Conservation (phyloP, 2,797 vertebrate species). For the Enteromius mattozi region DNA sequence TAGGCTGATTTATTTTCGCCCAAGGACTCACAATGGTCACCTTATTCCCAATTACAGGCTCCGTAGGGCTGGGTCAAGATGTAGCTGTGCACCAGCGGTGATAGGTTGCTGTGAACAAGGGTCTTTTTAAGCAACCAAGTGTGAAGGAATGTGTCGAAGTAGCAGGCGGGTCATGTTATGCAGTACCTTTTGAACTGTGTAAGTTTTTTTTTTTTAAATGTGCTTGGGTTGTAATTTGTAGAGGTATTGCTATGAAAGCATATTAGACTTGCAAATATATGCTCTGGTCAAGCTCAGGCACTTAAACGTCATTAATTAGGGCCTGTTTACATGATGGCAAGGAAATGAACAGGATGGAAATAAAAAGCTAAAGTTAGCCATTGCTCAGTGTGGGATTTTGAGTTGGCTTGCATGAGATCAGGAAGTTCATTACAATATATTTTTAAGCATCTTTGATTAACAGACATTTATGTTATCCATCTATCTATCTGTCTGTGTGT, state of each 20-base stretch:
- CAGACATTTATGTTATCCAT: background rate
- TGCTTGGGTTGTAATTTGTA: background rate
- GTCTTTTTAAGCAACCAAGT: conserved; percentile 37
- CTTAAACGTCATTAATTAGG: background rate
- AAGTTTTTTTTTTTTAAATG: background rate
- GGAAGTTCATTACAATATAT: background rate
- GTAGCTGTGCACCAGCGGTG: conserved; percentile 12
- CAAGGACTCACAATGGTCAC: conserved; percentile 39
- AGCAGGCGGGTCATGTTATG: conserved; percentile 9
- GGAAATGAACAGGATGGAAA: background rate
- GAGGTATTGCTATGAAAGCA: background rate
- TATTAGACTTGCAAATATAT: background rate
- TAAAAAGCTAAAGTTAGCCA: conserved; percentile 9
- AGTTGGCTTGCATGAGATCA: background rate
- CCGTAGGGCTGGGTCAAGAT: conserved; percentile 24
- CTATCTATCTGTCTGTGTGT: no score
- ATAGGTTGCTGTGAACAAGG: conserved; percentile 36
- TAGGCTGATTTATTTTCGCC: conserved; percentile 41
- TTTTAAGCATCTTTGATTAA: background rate
- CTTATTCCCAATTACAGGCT: conserved; percentile 48
- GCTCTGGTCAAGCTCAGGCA: background rate
- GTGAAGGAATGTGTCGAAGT: conserved; percentile 31
- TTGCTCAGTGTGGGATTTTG: background rate
- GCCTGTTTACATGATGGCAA: background rate
- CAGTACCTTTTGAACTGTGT: background rate